These are phyloP conservation scores for Anastrepha obliqua DNA, from an alignment of 1,140 invertebrate genomes.

Conservation along the genomic window DNA sequence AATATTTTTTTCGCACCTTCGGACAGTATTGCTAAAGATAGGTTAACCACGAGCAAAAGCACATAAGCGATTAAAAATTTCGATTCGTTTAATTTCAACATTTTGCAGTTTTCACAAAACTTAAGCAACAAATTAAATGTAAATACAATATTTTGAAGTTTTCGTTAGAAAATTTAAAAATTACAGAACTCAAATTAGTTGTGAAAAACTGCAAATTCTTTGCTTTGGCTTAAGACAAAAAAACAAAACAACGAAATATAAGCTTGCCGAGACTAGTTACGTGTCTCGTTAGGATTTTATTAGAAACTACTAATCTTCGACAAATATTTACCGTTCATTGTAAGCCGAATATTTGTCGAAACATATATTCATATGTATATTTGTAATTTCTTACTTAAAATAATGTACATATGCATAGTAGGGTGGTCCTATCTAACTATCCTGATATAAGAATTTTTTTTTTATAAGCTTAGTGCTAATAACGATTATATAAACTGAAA, in stretches of 20 bases:
- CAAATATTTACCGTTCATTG: slow-evolving; percentile 2
- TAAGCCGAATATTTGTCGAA: too few species aligned
- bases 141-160: neutral
- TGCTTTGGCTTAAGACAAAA: too few species aligned
- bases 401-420: too few species aligned
- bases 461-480: too few species aligned
- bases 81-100: neutral
- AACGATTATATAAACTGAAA: too few species aligned
- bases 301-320: neutral
- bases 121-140: neutral
- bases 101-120: neutral
- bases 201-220: neutral
- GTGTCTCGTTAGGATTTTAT: too few species aligned
- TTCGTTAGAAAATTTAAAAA: neutral
- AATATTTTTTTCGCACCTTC: neutral
- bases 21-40: neutral
- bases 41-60: neutral
- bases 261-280: too few species aligned
- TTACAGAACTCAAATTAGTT: neutral
- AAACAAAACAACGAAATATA: too few species aligned
- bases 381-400: too few species aligned
- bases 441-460: too few species aligned
- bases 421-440: too few species aligned
- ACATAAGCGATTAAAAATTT: neutral
- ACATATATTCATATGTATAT: too few species aligned